Evolutionary conservation across 2,113 vertebrate species (phyloP), one percentile per base, ranked within the genome.

Genomic region (Ornithorhynchus anatinus): DNA sequence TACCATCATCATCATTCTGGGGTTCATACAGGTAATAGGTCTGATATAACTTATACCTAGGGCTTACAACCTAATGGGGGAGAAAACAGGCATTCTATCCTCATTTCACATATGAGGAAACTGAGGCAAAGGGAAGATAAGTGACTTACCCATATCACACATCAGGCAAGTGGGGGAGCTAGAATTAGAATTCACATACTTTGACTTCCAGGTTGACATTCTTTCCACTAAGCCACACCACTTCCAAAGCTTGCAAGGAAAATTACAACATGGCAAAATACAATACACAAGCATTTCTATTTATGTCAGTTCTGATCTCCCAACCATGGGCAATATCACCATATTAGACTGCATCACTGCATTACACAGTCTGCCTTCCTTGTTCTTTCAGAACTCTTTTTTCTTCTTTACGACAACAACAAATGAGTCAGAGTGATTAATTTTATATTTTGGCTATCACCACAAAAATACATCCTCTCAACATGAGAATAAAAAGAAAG

Each of bases 391-490:
- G 14, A 11, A n/a, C 23, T 35, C 4, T 19, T 16, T 50, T 17
- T 17, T 54, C 60, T 54, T 17, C 62, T 73, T 69, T 25, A 35
- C 43, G 72, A 27, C 31, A 83, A 64, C 50, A 48, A 68, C 68
- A 64, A 82, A 74, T 20, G n/a, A 82, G 69, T 43, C 40, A 42
- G 27, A 38, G 6, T 63, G 72, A 85, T 77, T 84, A 71, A 87
- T 84, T 83, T 64, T 29, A 10, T 31, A 68, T 79, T 82, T 82
- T 71, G 56, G 72, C 80, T 35, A 62, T 25, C 4, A 2, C 11
- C 76, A 57, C 44, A 89, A 63, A 87, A 88, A 76, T 22, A 48
- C 58, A 52, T 81, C 79, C 53, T 69, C 48, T 58, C 39, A 36
- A 66, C 75, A 0, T 8, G 29, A n/a, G 58, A 35, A 23, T 38